Evolutionary conservation across 2,113 vertebrate genomes (phyloP).

Genomic region (Anseranas semipalmata): DNA sequence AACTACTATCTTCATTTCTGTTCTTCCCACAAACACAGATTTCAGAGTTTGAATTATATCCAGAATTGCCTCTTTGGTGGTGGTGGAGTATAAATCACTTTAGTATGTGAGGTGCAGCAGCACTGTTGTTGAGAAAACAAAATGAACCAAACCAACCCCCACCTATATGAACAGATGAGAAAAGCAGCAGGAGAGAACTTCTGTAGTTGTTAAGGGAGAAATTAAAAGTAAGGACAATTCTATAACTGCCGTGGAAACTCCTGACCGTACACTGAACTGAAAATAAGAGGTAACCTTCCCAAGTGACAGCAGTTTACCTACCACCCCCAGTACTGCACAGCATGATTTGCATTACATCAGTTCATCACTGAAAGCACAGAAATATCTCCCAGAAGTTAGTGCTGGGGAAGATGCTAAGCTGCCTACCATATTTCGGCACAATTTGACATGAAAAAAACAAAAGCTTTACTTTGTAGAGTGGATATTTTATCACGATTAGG

Average conservation of each 20-base stretch:
- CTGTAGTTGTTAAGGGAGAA: background rate
- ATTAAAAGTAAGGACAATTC: background rate
- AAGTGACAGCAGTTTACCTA: background rate
- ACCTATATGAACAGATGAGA: background rate
- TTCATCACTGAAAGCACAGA: background rate
- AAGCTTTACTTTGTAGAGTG: background rate
- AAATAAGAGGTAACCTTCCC: background rate
- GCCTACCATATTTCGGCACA: background rate
- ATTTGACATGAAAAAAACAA: background rate
- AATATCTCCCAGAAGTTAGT: background rate
- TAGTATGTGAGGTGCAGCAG: background rate
- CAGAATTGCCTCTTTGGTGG: background rate
- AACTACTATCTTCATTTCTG: background rate
- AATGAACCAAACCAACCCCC: background rate
- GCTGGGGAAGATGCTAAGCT: background rate
- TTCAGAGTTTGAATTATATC: background rate
- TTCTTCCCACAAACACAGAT: background rate
- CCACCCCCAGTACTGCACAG: background rate
- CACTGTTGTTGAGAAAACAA: background rate
- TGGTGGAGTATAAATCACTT: background rate
- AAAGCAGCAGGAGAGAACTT: background rate
- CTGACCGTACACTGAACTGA: background rate
- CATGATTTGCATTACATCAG: background rate
- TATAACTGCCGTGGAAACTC: background rate
- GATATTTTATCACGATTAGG: background rate